Base-by-base conservation (phyloP, 2,888 invertebrate species). In the Calliopum simillimum region DNA sequence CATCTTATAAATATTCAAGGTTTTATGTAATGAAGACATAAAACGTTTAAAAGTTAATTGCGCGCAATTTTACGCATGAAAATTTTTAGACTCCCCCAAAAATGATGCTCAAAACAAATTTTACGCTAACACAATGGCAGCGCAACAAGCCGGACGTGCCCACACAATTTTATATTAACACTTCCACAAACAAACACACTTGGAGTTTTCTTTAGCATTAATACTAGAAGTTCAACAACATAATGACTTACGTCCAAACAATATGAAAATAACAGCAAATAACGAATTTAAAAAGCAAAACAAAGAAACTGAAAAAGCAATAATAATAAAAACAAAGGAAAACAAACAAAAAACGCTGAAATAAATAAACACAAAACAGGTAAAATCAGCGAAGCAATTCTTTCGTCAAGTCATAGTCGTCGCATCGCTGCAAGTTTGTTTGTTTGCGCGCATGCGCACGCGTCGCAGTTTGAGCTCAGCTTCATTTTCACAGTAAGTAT, bases 281-380 rank as follows among this genome's bases (percentile, higher is more conserved):
- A 59, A 59, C 59, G 59, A 59, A 43, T 59, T 19, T 16, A n/a
- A 25, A 6, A 59, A 59, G 43, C 59, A 59, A 59, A 59, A 58
- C 58, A 58, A 21, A 59, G 16, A 41, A 43, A 19, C 21, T 43
- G 13, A 53, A 16, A 53, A 16, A 59, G n/a, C 33, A 33, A 33
- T 16, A 43, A n/a, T n/a, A 59, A 59, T 19, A 19, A 19, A 59
- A 44, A 41, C 43, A 43, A 44, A 23, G 25, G 1, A n/a, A 8
- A 33, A 33, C 5, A 33, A 33, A 8, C 5, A 33, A 33, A 33
- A 33, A 33, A 3, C 1, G 33, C 8, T 4, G 2, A 33, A 6
- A 33, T 8, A 3, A 33, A 33, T 2, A 8, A 33, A 8, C 21
- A 53, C 21, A 53, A 53, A 23, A 53, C 23, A 23, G 19, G 53